phyloP scores from a whole-genome alignment of 2,888 invertebrate species.

The Kuschelorhynchus macadamiae region DNA sequence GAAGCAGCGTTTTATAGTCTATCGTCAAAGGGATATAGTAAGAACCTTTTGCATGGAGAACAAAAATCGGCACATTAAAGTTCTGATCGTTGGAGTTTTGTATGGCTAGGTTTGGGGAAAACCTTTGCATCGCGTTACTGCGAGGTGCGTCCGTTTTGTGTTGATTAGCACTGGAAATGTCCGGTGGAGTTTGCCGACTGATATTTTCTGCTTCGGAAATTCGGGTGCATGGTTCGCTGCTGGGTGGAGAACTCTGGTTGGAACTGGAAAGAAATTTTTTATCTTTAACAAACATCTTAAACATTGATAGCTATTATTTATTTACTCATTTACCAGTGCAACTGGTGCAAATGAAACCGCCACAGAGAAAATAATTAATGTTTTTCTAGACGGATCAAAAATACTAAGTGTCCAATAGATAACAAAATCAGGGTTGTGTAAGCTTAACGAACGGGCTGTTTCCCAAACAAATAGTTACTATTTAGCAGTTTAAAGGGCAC shows the following conservation, averaged over 20 bases:
- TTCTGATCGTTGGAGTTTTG: slow-evolving; percentile 53
- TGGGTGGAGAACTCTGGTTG: slow-evolving; percentile 64
- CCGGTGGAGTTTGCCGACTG: slow-evolving; percentile 60
- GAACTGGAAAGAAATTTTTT: slow-evolving; percentile 33
- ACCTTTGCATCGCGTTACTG: slow-evolving; percentile 52
- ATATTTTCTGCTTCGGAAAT: slow-evolving; percentile 63
- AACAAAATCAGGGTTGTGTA: too few relatives aligned
- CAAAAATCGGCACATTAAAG: slow-evolving; percentile 87
- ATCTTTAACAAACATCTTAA: background rate
- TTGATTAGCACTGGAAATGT: slow-evolving; percentile 41
- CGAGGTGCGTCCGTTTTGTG: slow-evolving; percentile 49
- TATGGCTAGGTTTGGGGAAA: slow-evolving; percentile 54
- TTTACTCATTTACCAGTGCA: too few relatives aligned
- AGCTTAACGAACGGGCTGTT: too few relatives aligned
- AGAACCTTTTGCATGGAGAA: slow-evolving; percentile 88
- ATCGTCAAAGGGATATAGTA: slow-evolving; percentile 91
- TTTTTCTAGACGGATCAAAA: too few relatives aligned
- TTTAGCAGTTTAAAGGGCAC: too few relatives aligned
- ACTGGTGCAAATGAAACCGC: too few relatives aligned
- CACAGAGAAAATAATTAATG: too few relatives aligned
- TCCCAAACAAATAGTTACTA: too few relatives aligned
- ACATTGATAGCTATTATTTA: background rate
- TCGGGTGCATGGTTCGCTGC: slow-evolving; percentile 64
- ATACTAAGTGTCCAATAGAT: too few relatives aligned
- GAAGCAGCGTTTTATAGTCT: slow-evolving; percentile 80